phyloP scores from a whole-genome alignment of 2,797 vertebrate genomes.

The Corythornis leucogaster region DNA sequence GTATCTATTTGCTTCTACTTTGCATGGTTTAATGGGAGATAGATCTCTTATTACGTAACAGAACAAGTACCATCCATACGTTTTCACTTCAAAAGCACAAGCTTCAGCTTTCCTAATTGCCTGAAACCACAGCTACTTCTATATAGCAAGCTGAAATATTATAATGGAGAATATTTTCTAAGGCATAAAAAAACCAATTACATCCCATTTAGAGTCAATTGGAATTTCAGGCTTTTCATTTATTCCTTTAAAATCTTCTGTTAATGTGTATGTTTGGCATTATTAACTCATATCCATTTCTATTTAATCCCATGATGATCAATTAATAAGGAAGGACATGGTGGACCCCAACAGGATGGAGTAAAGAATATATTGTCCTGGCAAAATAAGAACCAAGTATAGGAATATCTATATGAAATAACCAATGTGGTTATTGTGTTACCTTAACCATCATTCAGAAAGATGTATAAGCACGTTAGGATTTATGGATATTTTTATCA shows the following conservation, averaged over 20 bases:
- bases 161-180: neutral
- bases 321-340: neutral
- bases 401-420: neutral
- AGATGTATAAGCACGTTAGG: neutral
- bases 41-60: neutral
- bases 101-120: neutral
- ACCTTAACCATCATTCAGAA: neutral
- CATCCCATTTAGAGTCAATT: neutral
- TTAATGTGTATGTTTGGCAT: conserved; percentile 4
- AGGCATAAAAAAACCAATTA: neutral
- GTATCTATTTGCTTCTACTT: neutral
- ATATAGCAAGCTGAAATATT: neutral
- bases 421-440: neutral
- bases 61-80: neutral
- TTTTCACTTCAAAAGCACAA: conserved; percentile 11
- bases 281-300: conserved; percentile 3
- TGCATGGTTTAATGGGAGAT: neutral
- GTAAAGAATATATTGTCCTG: neutral
- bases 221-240: conserved; percentile 6
- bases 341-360: neutral
- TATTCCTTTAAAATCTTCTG: neutral
- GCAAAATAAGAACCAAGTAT: neutral
- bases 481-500: neutral
- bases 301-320: neutral
- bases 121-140: neutral